Conservation (phyloP, 2,797 vertebrate species). For the Pseudotriccus pelzelni region DNA sequence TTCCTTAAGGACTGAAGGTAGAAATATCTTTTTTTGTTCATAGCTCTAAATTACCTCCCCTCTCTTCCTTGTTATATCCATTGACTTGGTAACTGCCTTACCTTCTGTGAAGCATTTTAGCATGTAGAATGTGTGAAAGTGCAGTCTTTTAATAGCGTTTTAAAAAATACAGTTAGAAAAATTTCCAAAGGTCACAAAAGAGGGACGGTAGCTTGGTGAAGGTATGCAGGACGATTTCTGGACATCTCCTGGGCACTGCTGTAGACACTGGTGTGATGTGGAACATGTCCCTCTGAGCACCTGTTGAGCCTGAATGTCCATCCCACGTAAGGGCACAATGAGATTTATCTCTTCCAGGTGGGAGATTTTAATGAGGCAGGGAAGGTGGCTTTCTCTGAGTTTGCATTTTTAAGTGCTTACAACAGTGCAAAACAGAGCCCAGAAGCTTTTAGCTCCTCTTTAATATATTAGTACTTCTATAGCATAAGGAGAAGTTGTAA, state of each 20-base stretch:
- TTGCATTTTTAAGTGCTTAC: neutral
- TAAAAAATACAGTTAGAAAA: neutral
- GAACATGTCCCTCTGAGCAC: neutral
- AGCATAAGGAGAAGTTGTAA: neutral
- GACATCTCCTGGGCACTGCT: neutral
- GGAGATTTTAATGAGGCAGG: neutral
- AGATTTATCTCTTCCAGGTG: neutral
- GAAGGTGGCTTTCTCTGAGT: neutral
- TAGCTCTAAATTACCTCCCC: neutral
- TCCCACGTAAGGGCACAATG: neutral
- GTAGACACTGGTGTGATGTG: neutral
- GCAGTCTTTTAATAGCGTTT: neutral
- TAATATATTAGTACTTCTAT: neutral
- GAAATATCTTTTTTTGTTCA: neutral
- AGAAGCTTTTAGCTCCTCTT: neutral
- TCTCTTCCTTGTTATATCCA: accelerated
- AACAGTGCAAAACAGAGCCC: neutral
- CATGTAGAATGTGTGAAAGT: neutral
- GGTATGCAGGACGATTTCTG: neutral
- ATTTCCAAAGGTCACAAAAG: neutral
- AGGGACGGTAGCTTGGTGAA: neutral
- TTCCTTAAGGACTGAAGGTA: neutral
- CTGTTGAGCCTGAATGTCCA: neutral
- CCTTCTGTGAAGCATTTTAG: neutral
- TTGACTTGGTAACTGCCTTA: neutral